Base-by-base conservation (phyloP, 2,113 vertebrate species). In the Acanthisitta chloris region DNA sequence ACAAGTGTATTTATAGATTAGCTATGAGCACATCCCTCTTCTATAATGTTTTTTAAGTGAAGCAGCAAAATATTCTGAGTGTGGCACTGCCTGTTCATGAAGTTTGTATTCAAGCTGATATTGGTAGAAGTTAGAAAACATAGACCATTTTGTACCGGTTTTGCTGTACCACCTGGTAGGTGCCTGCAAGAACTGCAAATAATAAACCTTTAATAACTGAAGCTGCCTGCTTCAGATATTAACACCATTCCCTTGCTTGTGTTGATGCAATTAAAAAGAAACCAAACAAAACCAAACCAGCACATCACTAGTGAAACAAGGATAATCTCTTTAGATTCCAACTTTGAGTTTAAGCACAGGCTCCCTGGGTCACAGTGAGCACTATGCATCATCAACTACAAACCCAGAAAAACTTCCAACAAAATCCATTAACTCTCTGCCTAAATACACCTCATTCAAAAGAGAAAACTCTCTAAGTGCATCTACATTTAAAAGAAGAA, bases 221-320 rank as follows among this genome's bases (percentile, higher is more conserved):
- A 67, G 40, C 25, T 81, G 49, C 9, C 51, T 45, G 21, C 65
- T 96, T 72, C 87, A 61, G 49, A 43, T 5, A 40, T 31, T 28
- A 93, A 61, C 2, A 8, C 17, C 29, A 51, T 25, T 40, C 19
- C 23, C 59, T 82, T 66, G 26, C 33, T 94, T 57, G 16, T 11
- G 8, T 28, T 46, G 45, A 71, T 62, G 20, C 6, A 78, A 64
- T 72, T 81, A 24, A 71, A 43, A 29, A 21, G 23, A 71, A 46
- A 57, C n/a, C n/a, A n/a, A n/a, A n/a, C n/a, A 20, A 66, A 29
- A 5, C 11, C n/a, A 66, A 48, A 25, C 0, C 1, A 6, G 49
- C 28, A 55, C 1, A 1, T 55, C 36, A 36, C 43, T 28, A 29
- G 17, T 82, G 69, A 94, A 88, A 91, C 4, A 23, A 46, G 36